Evolutionary conservation across 2,888 invertebrate species (phyloP), one percentile per base, ranked within the genome.

Genomic region (Drosophila testacea): DNA sequence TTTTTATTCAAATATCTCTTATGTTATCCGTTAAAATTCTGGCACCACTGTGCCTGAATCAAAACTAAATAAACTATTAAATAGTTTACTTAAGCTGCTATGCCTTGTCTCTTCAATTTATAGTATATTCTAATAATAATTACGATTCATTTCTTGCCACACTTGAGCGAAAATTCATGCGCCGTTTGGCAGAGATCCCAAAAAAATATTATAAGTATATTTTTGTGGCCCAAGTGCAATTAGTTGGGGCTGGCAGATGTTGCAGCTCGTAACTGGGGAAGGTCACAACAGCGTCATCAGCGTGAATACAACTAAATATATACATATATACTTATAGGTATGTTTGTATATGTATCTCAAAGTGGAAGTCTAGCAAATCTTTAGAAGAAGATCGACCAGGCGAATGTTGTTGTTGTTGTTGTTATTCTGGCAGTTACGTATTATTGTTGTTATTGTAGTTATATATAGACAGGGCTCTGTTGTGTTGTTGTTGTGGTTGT

Each of bases 141-240:
- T 47, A 13, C 30, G 10, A 1, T 30, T 22, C 3, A 47, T 57
- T 50, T 56, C 11, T 52, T 32, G 47, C 64, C 64, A 61, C 36
- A 41, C 57, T 34, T 63, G 54, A 47, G 36, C 13, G 27, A n/a
- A 34, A 61, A 57, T 51, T 73, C 69, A 66, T 72, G 78, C 64
- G 63, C 71, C 63, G 81, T 69, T 79, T 79, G 65, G 65, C 77
- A 79, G 41, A 11, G 50, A 38, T 52, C 52, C 68, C 63, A 64
- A 63, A 63, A 47, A 22, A 22, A 22, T 22, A 22, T 22, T 22
- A 36, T 10, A 48, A n/a, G n/a, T n/a, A n/a, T n/a, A 7, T 67
- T 63, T 28, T 34, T 42, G 41, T 30, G 55, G 55, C 42, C 34
- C 55, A 56, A 56, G 32, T 41, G 41, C 56, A 63, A 73, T 60